phyloP scores from a whole-genome alignment of 2,888 invertebrate genomes.

The Camponotus fellah region DNA sequence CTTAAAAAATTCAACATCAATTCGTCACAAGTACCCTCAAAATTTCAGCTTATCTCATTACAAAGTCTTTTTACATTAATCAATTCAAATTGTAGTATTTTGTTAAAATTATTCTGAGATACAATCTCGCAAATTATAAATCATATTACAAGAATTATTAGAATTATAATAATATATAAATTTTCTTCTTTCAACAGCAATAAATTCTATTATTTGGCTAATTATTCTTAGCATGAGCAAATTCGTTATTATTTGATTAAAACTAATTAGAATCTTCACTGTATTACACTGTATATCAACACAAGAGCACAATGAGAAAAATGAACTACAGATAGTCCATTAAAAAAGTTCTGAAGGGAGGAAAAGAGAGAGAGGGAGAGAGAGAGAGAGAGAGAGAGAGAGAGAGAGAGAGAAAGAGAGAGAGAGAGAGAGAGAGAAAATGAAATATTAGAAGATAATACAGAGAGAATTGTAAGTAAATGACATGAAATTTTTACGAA shows the following conservation, averaged over 20 bases:
- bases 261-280: background rate
- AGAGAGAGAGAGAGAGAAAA: constrained; percentile 25
- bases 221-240: background rate
- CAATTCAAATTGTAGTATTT: background rate
- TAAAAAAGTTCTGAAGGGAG: background rate
- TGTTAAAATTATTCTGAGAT: background rate
- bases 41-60: background rate
- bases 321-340: background rate
- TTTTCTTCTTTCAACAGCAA: background rate
- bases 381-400: background rate
- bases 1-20: background rate
- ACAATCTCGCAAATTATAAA: background rate
- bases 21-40: background rate
- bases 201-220: background rate
- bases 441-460: constrained; percentile 33
- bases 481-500: constrained; percentile 44
- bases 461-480: constrained; percentile 34
- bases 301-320: background rate
- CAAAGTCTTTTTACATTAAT: background rate
- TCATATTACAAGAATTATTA: background rate
- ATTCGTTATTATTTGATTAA: background rate
- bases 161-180: background rate
- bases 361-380: background rate
- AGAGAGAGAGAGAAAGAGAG: no score
- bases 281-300: background rate